Evolutionary conservation across 2,113 vertebrate species (phyloP), one percentile per base, ranked within the genome.

Genomic region (Gracilinanus agilis): DNA sequence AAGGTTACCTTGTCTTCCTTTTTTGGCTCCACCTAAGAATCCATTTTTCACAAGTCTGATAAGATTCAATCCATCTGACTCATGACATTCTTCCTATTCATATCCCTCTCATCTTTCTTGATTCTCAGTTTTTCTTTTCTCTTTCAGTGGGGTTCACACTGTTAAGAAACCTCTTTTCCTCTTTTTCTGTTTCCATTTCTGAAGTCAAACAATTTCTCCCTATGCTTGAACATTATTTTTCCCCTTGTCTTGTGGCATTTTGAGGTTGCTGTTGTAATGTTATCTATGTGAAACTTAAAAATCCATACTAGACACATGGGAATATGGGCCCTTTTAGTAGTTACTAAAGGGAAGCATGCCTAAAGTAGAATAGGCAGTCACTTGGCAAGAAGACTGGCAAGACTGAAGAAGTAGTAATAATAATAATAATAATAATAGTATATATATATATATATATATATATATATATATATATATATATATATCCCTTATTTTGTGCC

Each of bases 181-280:
- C 56, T 6, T 92, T 53, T 54, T 12, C 0, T 58, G 55, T 24
- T 90, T 53, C 3, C 23, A 5, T 61, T 91, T 94, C 55, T 58
- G 95, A 96, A 95, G 23, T 75, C 21, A 93, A 89, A 49, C 21
- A 49, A 29, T 88, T 21, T 91, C 54, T 56, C 90, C 49, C 89
- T 24, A 27, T 56, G 27, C 91, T 61, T 88, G 3, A 53, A 27
- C 5, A 44, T 53, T n/a, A 91, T 61, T 75, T 93, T 91, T 55
- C 61, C 12, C 24, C 7, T 83, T 25, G 2, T 53, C 10, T 89
- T 53, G 88, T 54, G 0, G 34, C n/a, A 90, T 88, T 93, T 91
- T 7, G 49, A 91, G 4, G 11, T 34, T 54, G 9, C 7, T 93
- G 10, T 3, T 92, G 0, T 24, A 67, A n/a, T 40, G 19, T 92